Percentiles rank a stretch among this genome's conserved stretches.
Conservation (phyloP, 53 echinoderm and acorn worm species). For the Holothuria scabra region DNA sequence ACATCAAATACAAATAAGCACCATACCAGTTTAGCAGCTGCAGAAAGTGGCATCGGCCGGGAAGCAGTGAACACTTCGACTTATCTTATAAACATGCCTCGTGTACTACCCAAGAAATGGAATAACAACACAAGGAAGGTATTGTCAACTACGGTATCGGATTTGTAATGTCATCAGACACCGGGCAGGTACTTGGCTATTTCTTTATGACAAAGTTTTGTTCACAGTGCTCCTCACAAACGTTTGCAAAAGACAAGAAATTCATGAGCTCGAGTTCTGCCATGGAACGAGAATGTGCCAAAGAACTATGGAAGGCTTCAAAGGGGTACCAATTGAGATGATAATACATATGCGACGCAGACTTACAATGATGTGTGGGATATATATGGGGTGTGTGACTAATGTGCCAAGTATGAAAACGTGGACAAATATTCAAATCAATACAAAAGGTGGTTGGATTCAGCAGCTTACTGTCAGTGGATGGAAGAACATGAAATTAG, state of each 20-base stretch:
- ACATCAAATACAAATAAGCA: not conserved
- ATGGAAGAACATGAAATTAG: conserved; percentile 23
- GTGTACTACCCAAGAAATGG: not conserved
- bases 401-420: conserved; percentile 38
- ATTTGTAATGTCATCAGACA: conserved; percentile 54
- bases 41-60: not conserved
- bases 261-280: conserved; percentile 27
- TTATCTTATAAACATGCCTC: not conserved
- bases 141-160: conserved; percentile 52
- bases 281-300: conserved; percentile 24
- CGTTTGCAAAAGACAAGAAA: not conserved
- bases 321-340: conserved; percentile 26
- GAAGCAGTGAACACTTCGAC: not conserved
- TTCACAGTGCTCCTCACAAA: conserved; percentile 7
- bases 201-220: conserved; percentile 22
- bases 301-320: conserved; percentile 19
- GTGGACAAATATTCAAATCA: conserved; percentile 29
- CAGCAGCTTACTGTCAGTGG: conserved; percentile 25
- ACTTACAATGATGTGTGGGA: conserved; percentile 45
- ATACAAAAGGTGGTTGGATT: conserved; percentile 36
- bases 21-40: not conserved
- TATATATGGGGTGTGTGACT: conserved; percentile 50
- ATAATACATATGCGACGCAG: conserved; percentile 49
- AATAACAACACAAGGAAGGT: not conserved
- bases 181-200: conserved; percentile 55